Percentiles rank a stretch among this genome's conserved stretches.
phyloP scores from a whole-genome alignment of 2,888 invertebrate species.

The Melanostoma mellinum region DNA sequence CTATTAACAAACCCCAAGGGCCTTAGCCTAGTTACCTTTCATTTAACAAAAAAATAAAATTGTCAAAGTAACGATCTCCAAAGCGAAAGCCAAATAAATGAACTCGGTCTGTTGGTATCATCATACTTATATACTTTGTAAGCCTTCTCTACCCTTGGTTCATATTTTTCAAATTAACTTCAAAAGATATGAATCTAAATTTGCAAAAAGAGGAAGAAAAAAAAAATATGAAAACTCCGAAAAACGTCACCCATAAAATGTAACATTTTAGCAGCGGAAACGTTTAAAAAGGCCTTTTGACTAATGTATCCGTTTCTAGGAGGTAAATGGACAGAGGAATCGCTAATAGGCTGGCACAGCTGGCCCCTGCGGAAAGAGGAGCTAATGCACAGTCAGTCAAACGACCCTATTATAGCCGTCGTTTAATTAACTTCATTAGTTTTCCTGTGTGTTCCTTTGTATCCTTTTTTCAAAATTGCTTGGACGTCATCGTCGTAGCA shows the following conservation, averaged over 20 bases:
- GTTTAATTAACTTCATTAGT: conserved; percentile 71
- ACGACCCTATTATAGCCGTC: conserved; percentile 60
- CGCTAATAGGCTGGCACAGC: conserved; percentile 37
- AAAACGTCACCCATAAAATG: conserved; percentile 38
- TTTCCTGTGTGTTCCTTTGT: conserved; percentile 32
- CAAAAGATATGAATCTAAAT: conserved; percentile 1
- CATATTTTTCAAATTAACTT: conserved; percentile 8
- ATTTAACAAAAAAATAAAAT: too few species aligned
- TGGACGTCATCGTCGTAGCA: neutral
- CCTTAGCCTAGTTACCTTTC: too few species aligned
- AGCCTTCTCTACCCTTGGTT: neutral
- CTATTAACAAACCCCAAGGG: too few species aligned
- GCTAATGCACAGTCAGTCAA: conserved; percentile 41
- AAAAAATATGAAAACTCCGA: conserved; percentile 1
- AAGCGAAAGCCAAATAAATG: too few species aligned
- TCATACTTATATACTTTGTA: neutral
- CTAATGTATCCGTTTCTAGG: conserved; percentile 42
- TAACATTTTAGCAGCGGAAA: conserved; percentile 45
- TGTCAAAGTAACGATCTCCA: too few species aligned
- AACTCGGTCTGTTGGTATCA: neutral
- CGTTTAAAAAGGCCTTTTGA: conserved; percentile 22
- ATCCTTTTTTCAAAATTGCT: neutral
- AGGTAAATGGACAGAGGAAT: conserved; percentile 4
- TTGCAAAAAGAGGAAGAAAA: conserved; percentile 1
- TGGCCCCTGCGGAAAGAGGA: conserved; percentile 2